Conservation (phyloP, 64 coral and sea anemone species). For the Stylophora pistillata region DNA sequence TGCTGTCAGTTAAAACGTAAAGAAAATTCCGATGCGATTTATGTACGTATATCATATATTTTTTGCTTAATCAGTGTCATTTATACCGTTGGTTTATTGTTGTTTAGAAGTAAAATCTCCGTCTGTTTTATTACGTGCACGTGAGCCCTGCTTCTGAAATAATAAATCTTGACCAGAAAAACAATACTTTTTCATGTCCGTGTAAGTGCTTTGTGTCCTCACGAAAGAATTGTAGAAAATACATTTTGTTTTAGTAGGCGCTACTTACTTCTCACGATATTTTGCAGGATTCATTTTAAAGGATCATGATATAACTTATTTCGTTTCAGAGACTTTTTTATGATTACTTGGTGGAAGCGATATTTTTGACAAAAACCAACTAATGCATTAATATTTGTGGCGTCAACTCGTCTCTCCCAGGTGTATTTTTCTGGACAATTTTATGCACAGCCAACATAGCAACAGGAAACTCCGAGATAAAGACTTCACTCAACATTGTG, state of each 20-base stretch:
- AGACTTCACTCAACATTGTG: too few relatives aligned
- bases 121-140: conserved; percentile 15
- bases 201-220: not conserved
- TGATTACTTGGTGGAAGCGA: too few relatives aligned
- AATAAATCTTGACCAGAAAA: not conserved
- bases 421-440: too few relatives aligned
- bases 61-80: not conserved
- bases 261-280: not conserved
- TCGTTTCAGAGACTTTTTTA: too few relatives aligned
- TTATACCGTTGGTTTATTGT: conserved; percentile 5
- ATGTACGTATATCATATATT: not conserved
- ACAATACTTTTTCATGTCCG: not conserved
- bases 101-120: not conserved
- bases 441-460: too few relatives aligned
- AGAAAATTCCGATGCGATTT: not conserved
- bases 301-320: too few relatives aligned
- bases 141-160: not conserved
- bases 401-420: too few relatives aligned
- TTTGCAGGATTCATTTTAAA: too few relatives aligned
- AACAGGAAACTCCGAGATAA: too few relatives aligned
- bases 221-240: not conserved
- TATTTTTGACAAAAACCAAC: too few relatives aligned
- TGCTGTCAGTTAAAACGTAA: not conserved
- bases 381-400: too few relatives aligned
- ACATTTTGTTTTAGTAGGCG: not conserved